Conservation (phyloP, 2,888 invertebrate species). For the Drosophila dives region DNA sequence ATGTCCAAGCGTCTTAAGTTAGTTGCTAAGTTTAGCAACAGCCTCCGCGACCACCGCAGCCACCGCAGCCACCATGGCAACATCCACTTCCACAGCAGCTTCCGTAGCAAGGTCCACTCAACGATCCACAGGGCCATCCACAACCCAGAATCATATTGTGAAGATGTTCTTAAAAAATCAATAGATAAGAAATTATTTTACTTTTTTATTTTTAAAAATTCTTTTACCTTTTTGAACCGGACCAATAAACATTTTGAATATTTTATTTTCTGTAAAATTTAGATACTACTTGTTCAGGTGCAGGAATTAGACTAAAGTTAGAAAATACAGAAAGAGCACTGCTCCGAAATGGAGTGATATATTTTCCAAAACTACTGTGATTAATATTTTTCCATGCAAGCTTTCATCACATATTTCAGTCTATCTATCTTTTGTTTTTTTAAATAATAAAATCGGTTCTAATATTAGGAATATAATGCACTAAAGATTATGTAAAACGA, state of each 20-base stretch:
- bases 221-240: constrained; percentile 20
- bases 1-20: not conserved
- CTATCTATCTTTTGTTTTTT: too few relatives aligned
- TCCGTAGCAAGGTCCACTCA: constrained; percentile 56
- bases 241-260: constrained; percentile 34
- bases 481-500: not conserved
- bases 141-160: constrained; percentile 50
- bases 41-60: not conserved
- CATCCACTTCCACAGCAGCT: constrained; percentile 24
- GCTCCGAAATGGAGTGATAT: not conserved
- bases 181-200: not conserved
- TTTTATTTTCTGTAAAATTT: constrained; percentile 17
- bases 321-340: not conserved
- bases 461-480: not conserved
- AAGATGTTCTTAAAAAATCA: not conserved
- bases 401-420: too few relatives aligned
- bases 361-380: not conserved
- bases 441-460: not conserved
- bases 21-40: not conserved
- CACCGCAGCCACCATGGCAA: constrained; percentile 8
- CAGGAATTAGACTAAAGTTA: not conserved
- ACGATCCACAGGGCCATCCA: constrained; percentile 57
- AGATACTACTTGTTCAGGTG: not conserved
- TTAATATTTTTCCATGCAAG: not conserved
- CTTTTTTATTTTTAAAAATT: too few relatives aligned